These are phyloP conservation scores for Synergus laeviventris DNA, from an alignment of 2,888 invertebrate genomes.

Conservation along the genomic window DNA sequence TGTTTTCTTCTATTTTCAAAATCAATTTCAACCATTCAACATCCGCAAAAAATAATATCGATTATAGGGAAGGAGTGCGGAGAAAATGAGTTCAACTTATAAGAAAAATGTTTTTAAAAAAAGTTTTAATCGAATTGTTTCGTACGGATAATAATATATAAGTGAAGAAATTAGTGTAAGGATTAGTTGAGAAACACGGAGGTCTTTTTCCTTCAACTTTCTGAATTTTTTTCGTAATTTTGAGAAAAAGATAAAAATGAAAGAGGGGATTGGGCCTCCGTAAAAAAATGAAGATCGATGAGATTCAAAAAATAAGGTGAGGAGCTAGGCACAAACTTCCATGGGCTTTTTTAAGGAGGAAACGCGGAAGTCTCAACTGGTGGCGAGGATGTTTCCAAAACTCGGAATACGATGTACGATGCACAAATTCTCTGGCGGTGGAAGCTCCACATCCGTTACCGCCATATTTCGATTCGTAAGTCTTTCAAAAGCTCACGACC, in stretches of 20 bases:
- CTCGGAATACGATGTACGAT: slow-evolving; percentile 63
- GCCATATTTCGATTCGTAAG: slow-evolving; percentile 73
- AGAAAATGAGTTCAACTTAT: neutral
- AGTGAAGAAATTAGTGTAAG: neutral
- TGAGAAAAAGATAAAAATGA: neutral
- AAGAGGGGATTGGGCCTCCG: neutral
- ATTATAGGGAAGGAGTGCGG: neutral
- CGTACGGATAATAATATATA: neutral
- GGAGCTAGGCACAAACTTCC: slow-evolving; percentile 60
- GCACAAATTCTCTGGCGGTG: slow-evolving; percentile 66
- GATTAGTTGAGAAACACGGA: neutral
- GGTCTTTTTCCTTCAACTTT: neutral
- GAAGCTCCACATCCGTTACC: slow-evolving; percentile 72
- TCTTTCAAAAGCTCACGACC: slow-evolving; percentile 46
- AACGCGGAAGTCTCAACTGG: slow-evolving; percentile 70
- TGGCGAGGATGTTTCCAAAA: slow-evolving; percentile 71
- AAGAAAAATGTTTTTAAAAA: neutral
- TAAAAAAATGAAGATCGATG: neutral
- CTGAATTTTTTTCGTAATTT: neutral
- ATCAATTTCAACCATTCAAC: neutral
- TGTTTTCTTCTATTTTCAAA: neutral
- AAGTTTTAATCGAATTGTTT: neutral
- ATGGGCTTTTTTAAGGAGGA: slow-evolving; percentile 72
- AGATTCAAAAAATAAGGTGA: neutral
- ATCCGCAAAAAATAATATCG: neutral